Conservation (phyloP, 2,113 vertebrate genomes). For the Notarius quadriscutis region DNA sequence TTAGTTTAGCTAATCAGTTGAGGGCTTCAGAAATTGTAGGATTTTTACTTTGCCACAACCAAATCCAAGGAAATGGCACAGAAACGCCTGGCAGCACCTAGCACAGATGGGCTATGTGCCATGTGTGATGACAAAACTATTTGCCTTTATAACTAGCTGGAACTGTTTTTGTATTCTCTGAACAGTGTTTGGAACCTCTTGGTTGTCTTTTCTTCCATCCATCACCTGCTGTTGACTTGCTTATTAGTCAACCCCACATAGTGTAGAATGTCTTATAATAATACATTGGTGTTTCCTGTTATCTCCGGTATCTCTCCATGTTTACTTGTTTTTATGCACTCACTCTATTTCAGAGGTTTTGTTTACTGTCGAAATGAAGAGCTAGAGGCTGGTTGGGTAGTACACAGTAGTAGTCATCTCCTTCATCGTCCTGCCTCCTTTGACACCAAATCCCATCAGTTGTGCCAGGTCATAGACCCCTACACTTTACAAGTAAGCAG, state of each 20-base stretch:
- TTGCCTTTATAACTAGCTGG: neutral
- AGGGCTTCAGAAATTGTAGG: neutral
- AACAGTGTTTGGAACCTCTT: neutral
- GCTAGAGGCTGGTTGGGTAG: slow-evolving; percentile 91
- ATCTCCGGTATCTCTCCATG: neutral
- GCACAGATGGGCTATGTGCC: neutral
- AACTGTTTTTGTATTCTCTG: neutral
- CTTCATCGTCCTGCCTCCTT: slow-evolving; percentile 93
- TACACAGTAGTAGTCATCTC: slow-evolving; percentile 82
- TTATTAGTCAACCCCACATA: neutral
- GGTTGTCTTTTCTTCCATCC: neutral
- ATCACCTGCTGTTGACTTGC: neutral
- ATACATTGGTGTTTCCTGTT: neutral
- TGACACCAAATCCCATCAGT: slow-evolving; percentile 93
- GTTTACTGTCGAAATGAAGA: slow-evolving; percentile 97
- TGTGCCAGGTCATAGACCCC: slow-evolving; percentile 95
- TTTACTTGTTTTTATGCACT: neutral
- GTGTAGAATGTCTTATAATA: neutral
- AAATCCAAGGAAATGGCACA: neutral
- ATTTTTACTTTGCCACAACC: neutral
- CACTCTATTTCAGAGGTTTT: slow-evolving; percentile 81
- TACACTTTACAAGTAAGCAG: slow-evolving; percentile 90
- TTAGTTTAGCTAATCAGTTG: neutral
- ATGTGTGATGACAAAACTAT: neutral
- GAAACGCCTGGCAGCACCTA: neutral